Base-by-base conservation (phyloP, 2,113 vertebrate genomes). In the Edolisoma coerulescens region DNA sequence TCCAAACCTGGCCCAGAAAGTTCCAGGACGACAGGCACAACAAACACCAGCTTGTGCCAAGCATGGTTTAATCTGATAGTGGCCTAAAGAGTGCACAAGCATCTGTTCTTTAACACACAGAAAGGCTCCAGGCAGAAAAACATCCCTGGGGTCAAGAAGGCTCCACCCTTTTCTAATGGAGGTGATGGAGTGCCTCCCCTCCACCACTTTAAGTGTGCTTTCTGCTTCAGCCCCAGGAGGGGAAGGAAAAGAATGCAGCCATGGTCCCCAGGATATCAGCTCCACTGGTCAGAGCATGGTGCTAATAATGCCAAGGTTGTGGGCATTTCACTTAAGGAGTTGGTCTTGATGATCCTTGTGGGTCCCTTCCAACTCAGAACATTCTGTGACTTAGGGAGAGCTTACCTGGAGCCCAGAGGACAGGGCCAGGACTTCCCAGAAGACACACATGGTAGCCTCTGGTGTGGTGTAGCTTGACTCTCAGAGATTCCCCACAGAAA, bases 1-100 rank as follows among this genome's bases (percentile, higher is more conserved):
- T 69, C 37, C 6, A 2, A 19, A 30, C 12, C 24, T 20, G 69
- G 68, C 68, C 37, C 44, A 52, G 52, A 37, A 71, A 67, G 21
- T 41, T 70, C 33, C 28, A 27, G 24, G 28, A 45, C 2, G 1
- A 74, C 13, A 69, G 42, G 42, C 7, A 2, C 10, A 11, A 80
- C n/a, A 74, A 87, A 44, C n/a, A 78, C 3, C 0, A 0, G 8
- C 11, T 35, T 75, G 47, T 3, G 1, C 30, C 53, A 35, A 44
- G 23, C 21, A 9, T 8, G 16, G 61, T 64, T 90, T 50, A 30
- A 61, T 49, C 69, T 57, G 39, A 20, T 1, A 6, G 28, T 7
- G n/a, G 17, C 56, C 47, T 50, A 30, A 30, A 56, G 65, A 56
- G n/a, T 8, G 19, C 15, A 11, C 11, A 41, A 61, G 42, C 11